Evolutionary conservation across 2,888 invertebrate species (phyloP).

Genomic region (Cataglyphis altisquamis): DNA sequence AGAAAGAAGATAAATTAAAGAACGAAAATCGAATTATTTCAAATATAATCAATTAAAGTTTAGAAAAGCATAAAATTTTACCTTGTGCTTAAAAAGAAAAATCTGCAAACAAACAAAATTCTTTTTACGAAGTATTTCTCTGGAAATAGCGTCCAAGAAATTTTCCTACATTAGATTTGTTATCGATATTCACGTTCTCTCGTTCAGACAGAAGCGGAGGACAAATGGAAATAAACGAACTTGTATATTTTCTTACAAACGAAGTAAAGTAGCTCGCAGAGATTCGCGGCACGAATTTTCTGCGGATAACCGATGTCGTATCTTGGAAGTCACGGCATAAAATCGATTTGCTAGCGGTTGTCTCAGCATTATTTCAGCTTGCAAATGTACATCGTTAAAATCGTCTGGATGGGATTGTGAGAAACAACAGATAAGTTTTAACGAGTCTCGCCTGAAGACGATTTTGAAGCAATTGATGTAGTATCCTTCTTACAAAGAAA

Average conservation of each 20-base stretch:
- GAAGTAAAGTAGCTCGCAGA: slow-evolving; percentile 78
- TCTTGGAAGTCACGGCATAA: slow-evolving; percentile 49
- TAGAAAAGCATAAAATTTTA: neutral
- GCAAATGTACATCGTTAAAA: slow-evolving; percentile 55
- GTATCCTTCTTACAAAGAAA: neutral
- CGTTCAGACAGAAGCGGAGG: slow-evolving; percentile 18
- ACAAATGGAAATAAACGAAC: slow-evolving; percentile 32
- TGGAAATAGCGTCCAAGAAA: neutral
- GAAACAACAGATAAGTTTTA: slow-evolving; percentile 52
- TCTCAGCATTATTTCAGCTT: slow-evolving; percentile 55
- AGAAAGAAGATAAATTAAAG: neutral
- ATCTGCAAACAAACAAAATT: neutral
- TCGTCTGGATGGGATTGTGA: slow-evolving; percentile 10
- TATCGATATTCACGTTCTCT: slow-evolving; percentile 68
- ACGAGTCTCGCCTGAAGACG: slow-evolving; percentile 24
- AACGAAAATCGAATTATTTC: neutral
- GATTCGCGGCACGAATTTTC: slow-evolving; percentile 73
- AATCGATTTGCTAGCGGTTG: slow-evolving; percentile 38
- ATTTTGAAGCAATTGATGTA: neutral
- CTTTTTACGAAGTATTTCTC: neutral
- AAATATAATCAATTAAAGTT: neutral
- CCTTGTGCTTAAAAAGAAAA: neutral
- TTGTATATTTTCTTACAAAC: slow-evolving; percentile 57
- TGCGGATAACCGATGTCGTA: slow-evolving; percentile 68
- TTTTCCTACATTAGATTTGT: slow-evolving; percentile 59